Base-by-base conservation (phyloP, 2,888 invertebrate species). In the Rutpela maculata region DNA sequence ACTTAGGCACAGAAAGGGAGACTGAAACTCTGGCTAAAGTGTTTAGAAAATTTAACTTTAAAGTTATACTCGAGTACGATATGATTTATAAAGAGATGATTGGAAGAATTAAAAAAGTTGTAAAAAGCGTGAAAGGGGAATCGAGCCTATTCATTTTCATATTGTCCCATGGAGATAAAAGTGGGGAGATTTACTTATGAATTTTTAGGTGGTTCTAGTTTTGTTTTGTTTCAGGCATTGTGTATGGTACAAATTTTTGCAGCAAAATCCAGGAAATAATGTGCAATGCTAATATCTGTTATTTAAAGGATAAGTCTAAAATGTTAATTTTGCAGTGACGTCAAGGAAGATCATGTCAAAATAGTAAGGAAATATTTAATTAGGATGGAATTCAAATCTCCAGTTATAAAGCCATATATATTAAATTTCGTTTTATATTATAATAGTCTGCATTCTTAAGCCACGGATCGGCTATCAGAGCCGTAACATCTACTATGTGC, bases 291-390 rank as follows among this genome's bases (percentile, higher is more conserved):
- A 85, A 89, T 63, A 80, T 80, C 50, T 57, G 50, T n/a, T 80
- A 84, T 67, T 87, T 93, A 19, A 79, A 84, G 1, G 88, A 89
- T 2, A 92, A 92, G 83, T 91, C 92, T 15, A 93, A 93, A 88
- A 84, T 93, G 70, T 84, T 93, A 0, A 90, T 93, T 66, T 88
- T 93, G 57, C 93, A 93, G 86, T 91, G 93, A 0, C 93, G 93
- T 78, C 93, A 93, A 85, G 92, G 91, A 38, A 85, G 80, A 3
- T 74, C 82, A 56, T 87, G 87, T 56, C 87, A 87, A 80, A 83
- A 81, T 83, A 60, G 87, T 88, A 84, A 78, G 78, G 67, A 50
- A n/a, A 2, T 26, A 65, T 67, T 67, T 74, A 18, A 55, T 56
- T 50, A 3, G n/a, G 35, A 5, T n/a, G 7, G 15, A 17, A 31